These are phyloP conservation scores for Gryon sp. DNA, from an alignment of 1,140 invertebrate species.

Conservation along the genomic window DNA sequence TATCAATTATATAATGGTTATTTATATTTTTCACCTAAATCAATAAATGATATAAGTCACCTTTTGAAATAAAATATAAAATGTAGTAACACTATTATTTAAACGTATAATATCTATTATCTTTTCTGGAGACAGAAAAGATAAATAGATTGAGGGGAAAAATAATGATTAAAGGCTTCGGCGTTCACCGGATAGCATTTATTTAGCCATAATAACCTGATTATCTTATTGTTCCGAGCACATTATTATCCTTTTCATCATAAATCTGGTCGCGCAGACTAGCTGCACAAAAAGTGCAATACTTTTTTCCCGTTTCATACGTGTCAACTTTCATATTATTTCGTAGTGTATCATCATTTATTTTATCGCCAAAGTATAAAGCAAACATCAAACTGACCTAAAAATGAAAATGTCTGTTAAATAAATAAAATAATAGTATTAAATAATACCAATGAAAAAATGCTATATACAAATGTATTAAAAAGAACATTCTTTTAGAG, in stretches of 20 bases:
- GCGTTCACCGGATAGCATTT: constrained; percentile 35
- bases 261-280: constrained; percentile 33
- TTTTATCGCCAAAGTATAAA: constrained; percentile 23
- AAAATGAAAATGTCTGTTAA: background rate
- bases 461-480: no score
- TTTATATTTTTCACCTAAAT: no score
- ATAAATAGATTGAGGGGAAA: constrained; percentile 13
- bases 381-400: no score
- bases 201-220: constrained; percentile 46
- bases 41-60: no score
- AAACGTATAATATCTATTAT: constrained; percentile 18
- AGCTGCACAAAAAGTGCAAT: constrained; percentile 26
- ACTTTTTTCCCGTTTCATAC: constrained; percentile 22
- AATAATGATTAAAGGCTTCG: constrained; percentile 22
- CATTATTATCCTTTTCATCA: constrained; percentile 45
- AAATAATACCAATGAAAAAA: background rate
- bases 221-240: constrained; percentile 41
- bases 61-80: no score
- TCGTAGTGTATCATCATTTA: constrained; percentile 15
- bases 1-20: no score
- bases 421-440: background rate
- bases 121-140: constrained; percentile 3
- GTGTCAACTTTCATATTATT: constrained; percentile 13
- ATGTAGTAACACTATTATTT: no score
- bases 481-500: no score